Conservation (phyloP, 2,888 invertebrate species). For the Eilema caniola region DNA sequence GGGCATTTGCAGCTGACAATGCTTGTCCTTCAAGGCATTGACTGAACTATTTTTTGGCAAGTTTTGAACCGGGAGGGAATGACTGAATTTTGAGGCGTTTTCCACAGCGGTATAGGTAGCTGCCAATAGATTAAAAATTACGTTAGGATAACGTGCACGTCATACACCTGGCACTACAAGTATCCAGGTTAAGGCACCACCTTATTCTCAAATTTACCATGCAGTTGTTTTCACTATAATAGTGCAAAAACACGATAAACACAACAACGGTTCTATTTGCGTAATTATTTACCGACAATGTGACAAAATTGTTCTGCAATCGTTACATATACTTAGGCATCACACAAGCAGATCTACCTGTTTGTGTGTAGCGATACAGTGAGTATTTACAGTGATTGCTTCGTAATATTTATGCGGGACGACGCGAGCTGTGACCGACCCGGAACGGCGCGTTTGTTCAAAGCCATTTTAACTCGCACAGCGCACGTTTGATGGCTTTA, state of each 20-base stretch:
- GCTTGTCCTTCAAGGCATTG: too few species aligned
- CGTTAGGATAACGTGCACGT: too few species aligned
- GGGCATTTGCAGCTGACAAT: too few species aligned
- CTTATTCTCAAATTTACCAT: too few species aligned
- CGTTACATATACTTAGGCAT: constrained; percentile 52
- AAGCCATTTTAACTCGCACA: constrained; percentile 41
- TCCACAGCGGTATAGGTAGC: too few species aligned
- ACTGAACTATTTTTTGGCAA: too few species aligned
- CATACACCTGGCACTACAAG: too few species aligned
- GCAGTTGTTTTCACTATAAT: too few species aligned
- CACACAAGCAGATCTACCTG: constrained; percentile 61
- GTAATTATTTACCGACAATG: background rate
- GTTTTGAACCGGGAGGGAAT: too few species aligned
- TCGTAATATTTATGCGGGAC: constrained; percentile 70
- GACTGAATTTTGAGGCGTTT: too few species aligned
- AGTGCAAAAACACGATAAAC: background rate
- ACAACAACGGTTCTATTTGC: background rate
- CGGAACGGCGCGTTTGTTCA: constrained; percentile 56
- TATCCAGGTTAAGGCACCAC: background rate
- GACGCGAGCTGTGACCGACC: constrained; percentile 58
- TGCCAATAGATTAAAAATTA: too few species aligned
- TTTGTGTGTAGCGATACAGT: constrained; percentile 57
- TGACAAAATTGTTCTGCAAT: constrained; percentile 46
- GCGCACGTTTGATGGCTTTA: background rate
- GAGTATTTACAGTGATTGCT: constrained; percentile 75